These are phyloP conservation scores for Timema cristinae DNA, from an alignment of 2,888 invertebrate genomes.

Conservation along the genomic window DNA sequence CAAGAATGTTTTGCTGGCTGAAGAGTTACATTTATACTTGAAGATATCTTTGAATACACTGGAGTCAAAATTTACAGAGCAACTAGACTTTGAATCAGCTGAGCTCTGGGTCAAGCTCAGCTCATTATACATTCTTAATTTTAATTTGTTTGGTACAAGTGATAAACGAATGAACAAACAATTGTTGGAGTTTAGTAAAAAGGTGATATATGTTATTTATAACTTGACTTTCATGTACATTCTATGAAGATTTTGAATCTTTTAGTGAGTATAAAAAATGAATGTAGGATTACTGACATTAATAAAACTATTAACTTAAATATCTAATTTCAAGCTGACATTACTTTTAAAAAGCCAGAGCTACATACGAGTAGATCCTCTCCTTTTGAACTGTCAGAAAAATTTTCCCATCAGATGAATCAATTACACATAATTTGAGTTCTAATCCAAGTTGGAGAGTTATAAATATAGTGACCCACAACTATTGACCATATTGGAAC, in stretches of 20 bases:
- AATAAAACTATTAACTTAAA: constrained; percentile 6
- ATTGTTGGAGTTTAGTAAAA: constrained; percentile 71
- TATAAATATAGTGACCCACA: too few species aligned
- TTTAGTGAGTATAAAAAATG: not conserved
- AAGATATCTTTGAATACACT: constrained; percentile 58
- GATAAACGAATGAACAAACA: constrained; percentile 73
- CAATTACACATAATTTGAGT: too few species aligned
- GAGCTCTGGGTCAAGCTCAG: constrained; percentile 63
- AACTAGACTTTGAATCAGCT: constrained; percentile 46
- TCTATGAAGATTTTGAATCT: not conserved
- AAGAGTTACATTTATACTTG: constrained; percentile 65
- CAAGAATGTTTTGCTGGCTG: constrained; percentile 45
- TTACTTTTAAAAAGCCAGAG: not conserved
- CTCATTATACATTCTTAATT: constrained; percentile 61
- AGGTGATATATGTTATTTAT: constrained; percentile 47
- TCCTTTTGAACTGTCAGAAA: not conserved
- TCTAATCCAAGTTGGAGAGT: too few species aligned
- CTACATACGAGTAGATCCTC: not conserved
- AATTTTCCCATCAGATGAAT: too few species aligned
- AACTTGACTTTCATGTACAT: not conserved
- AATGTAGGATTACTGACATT: too few species aligned
- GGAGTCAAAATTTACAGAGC: constrained; percentile 52
- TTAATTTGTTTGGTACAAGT: constrained; percentile 68
- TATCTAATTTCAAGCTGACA: not conserved
- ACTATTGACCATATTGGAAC: too few species aligned